Conservation (phyloP, 2,797 vertebrate genomes). For the Threskiornis aethiopicus region DNA sequence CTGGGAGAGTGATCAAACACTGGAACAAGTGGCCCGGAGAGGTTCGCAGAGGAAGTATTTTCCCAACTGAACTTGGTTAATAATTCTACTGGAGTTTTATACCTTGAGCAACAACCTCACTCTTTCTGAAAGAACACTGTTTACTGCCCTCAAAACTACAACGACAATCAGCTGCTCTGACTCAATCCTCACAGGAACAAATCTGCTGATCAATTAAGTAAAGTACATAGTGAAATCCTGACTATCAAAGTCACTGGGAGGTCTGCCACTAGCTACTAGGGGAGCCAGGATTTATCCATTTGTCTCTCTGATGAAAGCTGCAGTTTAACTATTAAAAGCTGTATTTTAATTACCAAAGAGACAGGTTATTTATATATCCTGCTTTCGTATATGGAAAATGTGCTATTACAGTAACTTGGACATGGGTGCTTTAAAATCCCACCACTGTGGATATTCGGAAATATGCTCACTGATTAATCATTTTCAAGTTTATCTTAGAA, state of each 20-base stretch:
- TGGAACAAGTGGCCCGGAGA: neutral
- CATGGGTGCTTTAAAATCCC: neutral
- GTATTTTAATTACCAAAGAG: neutral
- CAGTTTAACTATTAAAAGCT: neutral
- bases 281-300: neutral
- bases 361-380: neutral
- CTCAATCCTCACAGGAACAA: constrained; percentile 15
- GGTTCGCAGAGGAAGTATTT: neutral
- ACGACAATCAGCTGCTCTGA: neutral
- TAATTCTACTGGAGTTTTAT: constrained; percentile 29
- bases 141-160: constrained; percentile 9
- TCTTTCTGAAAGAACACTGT: neutral
- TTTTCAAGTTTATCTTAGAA: neutral
- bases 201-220: constrained; percentile 14
- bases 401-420: neutral
- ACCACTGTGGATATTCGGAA: neutral
- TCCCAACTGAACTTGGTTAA: neutral
- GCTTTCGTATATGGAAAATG: neutral
- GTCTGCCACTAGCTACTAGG: neutral
- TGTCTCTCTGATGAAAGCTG: neutral
- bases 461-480: neutral
- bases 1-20: neutral
- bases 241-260: neutral
- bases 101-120: neutral
- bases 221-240: constrained; percentile 31